Conservation (phyloP, 2,888 invertebrate species). For the Chironomus tentans region DNA sequence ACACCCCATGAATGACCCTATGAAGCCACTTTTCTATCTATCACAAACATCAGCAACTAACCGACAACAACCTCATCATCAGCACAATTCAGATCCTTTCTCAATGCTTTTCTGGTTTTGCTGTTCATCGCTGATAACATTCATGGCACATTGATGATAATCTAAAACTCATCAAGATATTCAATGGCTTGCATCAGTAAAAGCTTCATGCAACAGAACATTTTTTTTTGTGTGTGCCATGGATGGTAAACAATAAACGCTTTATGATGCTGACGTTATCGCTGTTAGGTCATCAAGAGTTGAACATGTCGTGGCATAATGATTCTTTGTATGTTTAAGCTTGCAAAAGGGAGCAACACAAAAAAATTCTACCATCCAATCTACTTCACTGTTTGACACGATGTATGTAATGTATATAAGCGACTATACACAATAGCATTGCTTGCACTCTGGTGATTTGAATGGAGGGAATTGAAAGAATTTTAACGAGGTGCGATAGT, state of each 20-base stretch:
- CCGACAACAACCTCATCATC: neutral
- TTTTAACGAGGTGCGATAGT: neutral
- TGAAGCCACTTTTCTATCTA: no score
- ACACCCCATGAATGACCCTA: no score
- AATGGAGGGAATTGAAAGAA: neutral
- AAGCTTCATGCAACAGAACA: neutral
- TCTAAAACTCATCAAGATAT: conserved; percentile 22
- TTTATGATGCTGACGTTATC: conserved; percentile 22
- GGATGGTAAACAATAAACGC: conserved; percentile 4
- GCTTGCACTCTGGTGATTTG: neutral
- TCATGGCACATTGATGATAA: neutral
- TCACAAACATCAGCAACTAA: no score
- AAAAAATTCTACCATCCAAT: no score
- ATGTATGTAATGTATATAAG: no score
- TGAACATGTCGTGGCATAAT: conserved; percentile 4
- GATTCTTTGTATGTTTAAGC: neutral
- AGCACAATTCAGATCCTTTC: neutral
- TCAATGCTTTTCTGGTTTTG: no score
- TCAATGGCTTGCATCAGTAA: conserved; percentile 9
- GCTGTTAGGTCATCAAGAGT: conserved; percentile 17
- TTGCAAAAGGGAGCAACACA: neutral
- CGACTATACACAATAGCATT: no score
- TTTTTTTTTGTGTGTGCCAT: no score
- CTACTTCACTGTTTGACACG: no score
- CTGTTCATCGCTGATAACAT: conserved; percentile 2